Conservation (phyloP, 2,888 invertebrate genomes). For the Himalopsyche kuldschensis region DNA sequence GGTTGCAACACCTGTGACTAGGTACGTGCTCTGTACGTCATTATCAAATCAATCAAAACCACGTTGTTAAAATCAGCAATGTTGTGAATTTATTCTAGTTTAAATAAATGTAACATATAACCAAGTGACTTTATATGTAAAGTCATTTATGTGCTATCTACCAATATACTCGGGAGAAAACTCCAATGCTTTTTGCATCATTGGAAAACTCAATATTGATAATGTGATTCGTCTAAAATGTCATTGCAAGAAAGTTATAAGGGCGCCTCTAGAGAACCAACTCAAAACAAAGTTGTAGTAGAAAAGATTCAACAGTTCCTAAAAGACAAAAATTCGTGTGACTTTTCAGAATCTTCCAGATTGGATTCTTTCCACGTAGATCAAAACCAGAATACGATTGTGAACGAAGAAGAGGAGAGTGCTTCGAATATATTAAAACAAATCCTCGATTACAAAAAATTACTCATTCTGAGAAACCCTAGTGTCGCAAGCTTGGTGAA, state of each 20-base stretch:
- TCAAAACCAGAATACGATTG: slow-evolving; percentile 30
- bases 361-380: slow-evolving; percentile 40
- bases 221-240: neutral
- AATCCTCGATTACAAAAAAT: slow-evolving; percentile 56
- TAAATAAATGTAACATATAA: no score
- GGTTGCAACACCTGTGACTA: no score
- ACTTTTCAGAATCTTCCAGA: slow-evolving; percentile 45
- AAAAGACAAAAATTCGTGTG: slow-evolving; percentile 55
- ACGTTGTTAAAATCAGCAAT: neutral
- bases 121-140: no score
- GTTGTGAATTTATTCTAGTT: neutral
- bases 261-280: slow-evolving; percentile 12
- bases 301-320: slow-evolving; percentile 56
- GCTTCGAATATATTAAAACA: slow-evolving; percentile 45
- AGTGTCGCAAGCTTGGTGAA: slow-evolving; percentile 49
- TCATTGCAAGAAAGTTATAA: neutral
- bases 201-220: neutral
- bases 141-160: no score
- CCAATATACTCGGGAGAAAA: neutral
- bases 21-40: neutral
- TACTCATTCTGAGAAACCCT: slow-evolving; percentile 54
- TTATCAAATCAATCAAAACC: neutral
- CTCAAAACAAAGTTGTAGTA: slow-evolving; percentile 55
- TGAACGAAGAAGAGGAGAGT: slow-evolving; percentile 23
- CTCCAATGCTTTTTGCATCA: neutral